These are phyloP conservation scores for Coptodon rendalli DNA, from an alignment of 2,113 vertebrate genomes.

Conservation along the genomic window DNA sequence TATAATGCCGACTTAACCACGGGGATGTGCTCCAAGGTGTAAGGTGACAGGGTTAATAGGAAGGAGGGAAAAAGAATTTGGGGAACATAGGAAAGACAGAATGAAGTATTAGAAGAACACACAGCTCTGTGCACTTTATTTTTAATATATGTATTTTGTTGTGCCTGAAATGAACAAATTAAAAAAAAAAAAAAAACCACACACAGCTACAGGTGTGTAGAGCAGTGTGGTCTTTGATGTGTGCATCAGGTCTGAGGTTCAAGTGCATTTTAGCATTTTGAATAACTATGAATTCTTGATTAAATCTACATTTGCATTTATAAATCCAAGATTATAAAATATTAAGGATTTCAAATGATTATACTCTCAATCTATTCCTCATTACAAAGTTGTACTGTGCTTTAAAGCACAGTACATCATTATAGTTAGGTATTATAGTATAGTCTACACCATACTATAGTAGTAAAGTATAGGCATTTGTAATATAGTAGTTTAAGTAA, in stretches of 20 bases:
- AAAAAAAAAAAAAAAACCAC: background rate
- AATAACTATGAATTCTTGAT: background rate
- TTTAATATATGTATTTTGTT: no score
- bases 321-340: background rate
- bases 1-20: constrained; percentile 58
- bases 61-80: constrained; percentile 29
- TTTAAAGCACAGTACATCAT: background rate
- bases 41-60: constrained; percentile 53
- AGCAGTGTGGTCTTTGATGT: background rate
- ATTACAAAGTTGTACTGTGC: background rate
- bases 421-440: background rate
- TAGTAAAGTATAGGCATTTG: background rate
- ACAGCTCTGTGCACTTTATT: background rate
- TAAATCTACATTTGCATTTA: background rate
- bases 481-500: background rate
- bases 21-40: constrained; percentile 26
- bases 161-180: no score
- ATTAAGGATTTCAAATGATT: background rate
- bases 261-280: background rate
- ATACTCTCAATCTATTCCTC: background rate
- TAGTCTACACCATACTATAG: background rate
- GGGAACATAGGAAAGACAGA: constrained; percentile 23
- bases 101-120: background rate
- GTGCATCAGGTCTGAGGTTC: background rate
- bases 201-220: constrained; percentile 10